Evolutionary conservation across 1,140 invertebrate genomes (phyloP).

Genomic region (Diploscapter pachys): DNA sequence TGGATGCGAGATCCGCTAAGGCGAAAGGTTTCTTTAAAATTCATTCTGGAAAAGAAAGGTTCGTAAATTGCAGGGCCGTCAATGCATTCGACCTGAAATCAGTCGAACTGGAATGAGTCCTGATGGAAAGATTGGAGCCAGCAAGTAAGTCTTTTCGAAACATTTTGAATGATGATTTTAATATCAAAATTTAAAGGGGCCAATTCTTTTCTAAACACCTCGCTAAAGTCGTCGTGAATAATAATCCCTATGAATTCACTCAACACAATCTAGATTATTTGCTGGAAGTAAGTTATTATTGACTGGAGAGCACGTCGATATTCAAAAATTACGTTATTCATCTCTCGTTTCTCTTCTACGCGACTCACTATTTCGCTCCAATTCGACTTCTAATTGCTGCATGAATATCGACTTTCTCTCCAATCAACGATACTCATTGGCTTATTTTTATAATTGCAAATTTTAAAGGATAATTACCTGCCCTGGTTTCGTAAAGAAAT

Average conservation of each 20-base stretch:
- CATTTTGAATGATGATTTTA: not conserved
- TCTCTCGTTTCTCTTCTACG: too few species aligned
- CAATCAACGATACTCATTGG: too few species aligned
- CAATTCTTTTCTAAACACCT: conserved; percentile 94
- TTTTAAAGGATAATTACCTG: too few species aligned
- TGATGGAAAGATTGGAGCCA: conserved; percentile 54
- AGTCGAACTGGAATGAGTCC: conserved; percentile 67
- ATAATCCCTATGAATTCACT: conserved; percentile 81
- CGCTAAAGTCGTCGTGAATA: conserved; percentile 90
- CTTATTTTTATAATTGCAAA: too few species aligned
- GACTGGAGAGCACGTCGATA: not conserved
- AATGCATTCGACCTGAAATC: conserved; percentile 93
- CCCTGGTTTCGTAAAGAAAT: too few species aligned
- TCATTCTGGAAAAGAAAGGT: too few species aligned
- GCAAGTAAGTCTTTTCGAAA: conserved; percentile 41
- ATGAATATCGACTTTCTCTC: too few species aligned
- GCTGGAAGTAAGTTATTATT: conserved; percentile 55
- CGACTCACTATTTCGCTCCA: too few species aligned
- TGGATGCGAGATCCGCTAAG: conserved; percentile 93
- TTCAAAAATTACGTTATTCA: too few species aligned
- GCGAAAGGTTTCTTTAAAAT: conserved; percentile 61
- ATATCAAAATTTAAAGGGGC: conserved; percentile 71
- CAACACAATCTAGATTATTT: conserved; percentile 85
- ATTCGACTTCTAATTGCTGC: too few species aligned
- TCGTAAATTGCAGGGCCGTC: conserved; percentile 65